Conservation (phyloP, 2,113 vertebrate genomes). For the Glaucomys volans region DNA sequence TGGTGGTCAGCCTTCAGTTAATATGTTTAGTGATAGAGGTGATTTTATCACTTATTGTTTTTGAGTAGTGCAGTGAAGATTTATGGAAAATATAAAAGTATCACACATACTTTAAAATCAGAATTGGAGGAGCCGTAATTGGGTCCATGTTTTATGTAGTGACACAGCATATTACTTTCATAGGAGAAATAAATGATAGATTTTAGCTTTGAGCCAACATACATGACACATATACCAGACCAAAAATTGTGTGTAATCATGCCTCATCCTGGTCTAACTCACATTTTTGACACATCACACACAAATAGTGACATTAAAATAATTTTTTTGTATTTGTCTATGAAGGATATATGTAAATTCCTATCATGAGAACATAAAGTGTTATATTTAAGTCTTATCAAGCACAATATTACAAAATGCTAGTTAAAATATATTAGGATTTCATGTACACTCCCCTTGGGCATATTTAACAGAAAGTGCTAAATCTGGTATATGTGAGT, state of each 20-base stretch:
- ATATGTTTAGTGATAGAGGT: neutral
- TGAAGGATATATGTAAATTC: neutral
- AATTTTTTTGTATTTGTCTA: neutral
- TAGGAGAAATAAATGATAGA: neutral
- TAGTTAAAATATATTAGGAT: conserved; percentile 26
- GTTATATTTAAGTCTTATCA: conserved; percentile 34
- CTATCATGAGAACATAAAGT: neutral
- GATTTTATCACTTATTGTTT: neutral
- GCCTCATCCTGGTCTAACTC: neutral
- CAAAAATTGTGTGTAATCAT: neutral
- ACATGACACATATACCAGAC: neutral
- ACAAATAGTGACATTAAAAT: neutral
- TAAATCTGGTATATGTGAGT: conserved; percentile 51
- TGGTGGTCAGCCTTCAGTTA: neutral
- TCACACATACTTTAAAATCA: neutral
- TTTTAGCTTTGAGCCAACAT: neutral
- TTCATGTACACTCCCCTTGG: neutral
- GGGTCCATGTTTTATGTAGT: neutral
- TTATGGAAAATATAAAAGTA: neutral
- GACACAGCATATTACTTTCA: neutral
- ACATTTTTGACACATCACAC: neutral
- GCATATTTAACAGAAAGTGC: conserved; percentile 39
- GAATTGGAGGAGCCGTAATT: neutral
- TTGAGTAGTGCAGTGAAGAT: neutral
- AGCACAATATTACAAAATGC: neutral